Base-by-base conservation (phyloP, 1,140 invertebrate genomes). In the Doryteuthis pealeii region DNA sequence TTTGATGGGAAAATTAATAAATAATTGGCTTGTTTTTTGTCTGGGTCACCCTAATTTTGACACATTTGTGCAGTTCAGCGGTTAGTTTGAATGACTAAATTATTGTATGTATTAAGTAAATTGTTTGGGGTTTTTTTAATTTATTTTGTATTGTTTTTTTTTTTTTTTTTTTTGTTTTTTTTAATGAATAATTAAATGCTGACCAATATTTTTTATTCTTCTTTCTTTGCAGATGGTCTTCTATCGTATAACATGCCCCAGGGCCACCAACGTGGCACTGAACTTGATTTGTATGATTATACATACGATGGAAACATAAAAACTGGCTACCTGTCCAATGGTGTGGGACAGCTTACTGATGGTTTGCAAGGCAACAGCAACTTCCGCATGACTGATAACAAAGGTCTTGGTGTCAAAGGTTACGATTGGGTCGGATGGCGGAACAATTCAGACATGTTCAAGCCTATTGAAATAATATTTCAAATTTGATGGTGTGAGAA, bases 371-470 rank as follows among this genome's bases (percentile, higher is more conserved):
- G 95, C 65, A 90, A 91, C n/a, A 92, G 93, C 76, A 92, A 95
- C 85, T 95, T 94, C 85, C 91, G 92, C 79, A 87, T 91, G n/a
- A 62, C 54, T 15, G 92, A 93, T 86, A 91, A 90, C 70, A 89
- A 89, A 79, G 92, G 91, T 73, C 89, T 91, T 77, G 92, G 92
- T 54, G 93, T 88, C 77, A 82, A 90, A 90, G 94, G 93, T 43
- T 92, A 92, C 67, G 92, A 93, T 54, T 97, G 96, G 96, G 93
- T 97, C 12, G 95, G 95, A 0, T 97, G 96, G 95, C 91, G 92
- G 76, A 96, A 96, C 88, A 94, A 96, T 79, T 74, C 79, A 86
- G 93, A 95, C 79, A 33, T 71, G n/a, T 18, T 35, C 65, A 76
- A 77, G 49, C 83, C 83, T 2, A 75, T 88, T 14, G 81, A 83